Evolutionary conservation across 2,113 vertebrate genomes (phyloP).

Genomic region (Thunnus maccoyii): DNA sequence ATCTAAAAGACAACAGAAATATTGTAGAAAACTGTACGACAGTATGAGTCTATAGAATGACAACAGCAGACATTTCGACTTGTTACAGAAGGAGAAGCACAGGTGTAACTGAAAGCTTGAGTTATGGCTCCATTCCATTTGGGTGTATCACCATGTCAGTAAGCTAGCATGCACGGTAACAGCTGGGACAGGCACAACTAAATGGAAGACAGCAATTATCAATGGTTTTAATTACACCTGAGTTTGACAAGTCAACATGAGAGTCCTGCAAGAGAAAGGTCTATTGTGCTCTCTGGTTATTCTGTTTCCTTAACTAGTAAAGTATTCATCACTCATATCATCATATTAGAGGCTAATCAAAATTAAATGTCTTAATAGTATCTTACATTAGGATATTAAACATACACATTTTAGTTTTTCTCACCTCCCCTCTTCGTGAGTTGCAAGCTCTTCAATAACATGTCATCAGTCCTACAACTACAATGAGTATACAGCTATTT

Average conservation of each 20-base stretch:
- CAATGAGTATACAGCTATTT: not conserved
- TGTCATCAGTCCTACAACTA: not conserved
- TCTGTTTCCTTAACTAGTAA: not conserved
- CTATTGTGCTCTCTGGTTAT: not conserved
- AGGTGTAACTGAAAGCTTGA: too few species aligned
- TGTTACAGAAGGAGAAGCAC: too few species aligned
- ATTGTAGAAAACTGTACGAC: slow-evolving; percentile 14
- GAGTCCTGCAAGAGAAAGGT: not conserved
- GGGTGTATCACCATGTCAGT: too few species aligned
- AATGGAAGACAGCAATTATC: too few species aligned
- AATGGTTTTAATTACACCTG: too few species aligned
- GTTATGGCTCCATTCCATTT: too few species aligned
- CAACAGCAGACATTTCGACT: not conserved
- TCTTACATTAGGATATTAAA: too few species aligned
- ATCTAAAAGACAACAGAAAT: slow-evolving; percentile 31
- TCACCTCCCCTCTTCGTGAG: not conserved
- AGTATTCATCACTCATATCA: not conserved
- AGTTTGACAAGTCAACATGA: not conserved
- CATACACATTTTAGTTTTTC: not conserved
- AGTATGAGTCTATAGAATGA: slow-evolving; percentile 2
- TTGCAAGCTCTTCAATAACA: not conserved
- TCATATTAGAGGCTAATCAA: too few species aligned
- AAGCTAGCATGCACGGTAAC: too few species aligned
- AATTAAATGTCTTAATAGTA: too few species aligned
- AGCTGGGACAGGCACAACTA: not conserved